Percentiles rank a stretch among this genome's conserved stretches.
Conservation (phyloP, 1,140 invertebrate genomes). For the Coelopa frigida region DNA sequence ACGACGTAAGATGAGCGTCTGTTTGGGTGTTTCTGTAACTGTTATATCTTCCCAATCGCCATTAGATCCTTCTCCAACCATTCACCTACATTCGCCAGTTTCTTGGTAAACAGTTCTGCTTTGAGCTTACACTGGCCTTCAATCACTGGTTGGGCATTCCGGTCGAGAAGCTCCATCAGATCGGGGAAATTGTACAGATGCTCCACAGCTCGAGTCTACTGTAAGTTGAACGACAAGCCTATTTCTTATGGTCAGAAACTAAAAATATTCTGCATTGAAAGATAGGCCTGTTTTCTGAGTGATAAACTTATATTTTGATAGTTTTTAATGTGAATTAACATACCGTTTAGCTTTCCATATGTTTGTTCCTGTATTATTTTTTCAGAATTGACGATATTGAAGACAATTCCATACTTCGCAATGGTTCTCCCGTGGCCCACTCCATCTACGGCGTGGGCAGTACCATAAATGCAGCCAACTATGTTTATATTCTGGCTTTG, state of each 20-base stretch:
- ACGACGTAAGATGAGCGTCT: constrained; percentile 27
- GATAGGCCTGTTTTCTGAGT: no score
- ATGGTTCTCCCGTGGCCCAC: constrained; percentile 92
- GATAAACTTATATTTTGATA: no score
- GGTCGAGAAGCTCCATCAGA: constrained; percentile 68
- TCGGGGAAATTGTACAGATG: constrained; percentile 90
- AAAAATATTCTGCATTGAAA: no score
- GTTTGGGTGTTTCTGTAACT: neutral
- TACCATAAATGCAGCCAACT: constrained; percentile 95
- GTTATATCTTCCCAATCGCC: constrained; percentile 20
- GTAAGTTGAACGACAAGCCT: no score
- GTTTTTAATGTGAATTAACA: no score
- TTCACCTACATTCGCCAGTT: constrained; percentile 84
- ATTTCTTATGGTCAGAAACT: no score
- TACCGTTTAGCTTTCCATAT: no score
- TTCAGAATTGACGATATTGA: constrained; percentile 93
- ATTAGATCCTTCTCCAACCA: constrained; percentile 76
- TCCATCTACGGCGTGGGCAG: constrained; percentile 90
- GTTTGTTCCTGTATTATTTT: no score
- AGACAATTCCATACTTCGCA: constrained; percentile 86
- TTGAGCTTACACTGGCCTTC: constrained; percentile 83
- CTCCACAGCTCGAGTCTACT: constrained; percentile 93
- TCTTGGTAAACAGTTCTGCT: constrained; percentile 81
- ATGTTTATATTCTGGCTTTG: constrained; percentile 83
- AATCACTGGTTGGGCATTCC: constrained; percentile 92